Evolutionary conservation across 2,113 vertebrate species (phyloP), one percentile per base, ranked within the genome.

Genomic region (Sapayoa aenigma): DNA sequence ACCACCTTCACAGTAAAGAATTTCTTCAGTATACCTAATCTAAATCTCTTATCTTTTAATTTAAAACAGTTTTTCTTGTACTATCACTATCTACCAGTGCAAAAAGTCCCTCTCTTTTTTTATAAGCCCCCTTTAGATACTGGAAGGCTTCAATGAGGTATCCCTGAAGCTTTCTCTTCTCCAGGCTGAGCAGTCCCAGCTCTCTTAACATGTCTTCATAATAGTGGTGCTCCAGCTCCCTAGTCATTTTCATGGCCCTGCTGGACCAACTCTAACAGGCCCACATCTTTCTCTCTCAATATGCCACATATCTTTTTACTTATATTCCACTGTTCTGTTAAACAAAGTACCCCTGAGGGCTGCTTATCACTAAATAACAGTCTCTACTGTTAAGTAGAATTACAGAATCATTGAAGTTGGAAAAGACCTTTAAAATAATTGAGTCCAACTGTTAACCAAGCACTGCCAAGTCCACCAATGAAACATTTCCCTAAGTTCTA

Each of bases 351-450:
- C 78, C 94, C 91, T 41, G n/a, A 77, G 69, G 84, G 76, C 76
- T 97, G 74, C 96, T 96, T 97, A 93, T 96, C 95, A 91, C 93
- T 95, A 92, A 87, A 94, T 87, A 94, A 90, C 66, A 94, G 86
- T 85, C 67, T 89, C 85, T 90, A 71, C 95, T 97, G 88, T 62
- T 85, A 83, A 96, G 18, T 4, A 33, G 39, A 20, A 25, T 24
- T 16, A 72, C 31, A 19, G 37, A n/a, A 56, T 25, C 31, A 44
- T 25, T 56, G 25, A 56, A 14, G 39, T 11, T 44, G 52, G 18
- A 73, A 42, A 73, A n/a, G 41, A 44, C 39, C 52, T 56, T 56
- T n/a, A 20, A 56, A 31, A n/a, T n/a, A 23, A 15, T 6, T 11
- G 24, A 56, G 52, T 44, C 53, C 39, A 73, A 56, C 12, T 19